Evolutionary conservation across 2,113 vertebrate genomes (phyloP).

Genomic region (Sialia sialis): DNA sequence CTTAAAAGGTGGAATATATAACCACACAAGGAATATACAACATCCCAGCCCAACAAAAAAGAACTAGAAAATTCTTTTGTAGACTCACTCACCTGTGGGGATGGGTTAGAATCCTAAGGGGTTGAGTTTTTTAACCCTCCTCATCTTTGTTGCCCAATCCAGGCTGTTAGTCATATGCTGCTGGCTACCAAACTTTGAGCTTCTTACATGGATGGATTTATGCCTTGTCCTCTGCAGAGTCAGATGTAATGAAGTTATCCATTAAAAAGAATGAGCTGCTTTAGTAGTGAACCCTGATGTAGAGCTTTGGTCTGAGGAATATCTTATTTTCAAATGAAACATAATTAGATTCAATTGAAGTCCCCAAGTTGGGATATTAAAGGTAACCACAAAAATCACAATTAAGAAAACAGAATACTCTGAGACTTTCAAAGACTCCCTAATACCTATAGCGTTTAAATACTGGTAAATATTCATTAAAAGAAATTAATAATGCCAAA

Average conservation of each 20-base stretch:
- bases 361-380: slow-evolving; percentile 49
- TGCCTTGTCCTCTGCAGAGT: slow-evolving; percentile 46
- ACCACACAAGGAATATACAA: neutral
- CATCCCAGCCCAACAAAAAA: neutral
- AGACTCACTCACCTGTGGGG: neutral
- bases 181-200: slow-evolving; percentile 53
- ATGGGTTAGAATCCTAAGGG: neutral
- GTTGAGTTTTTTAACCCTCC: slow-evolving; percentile 7
- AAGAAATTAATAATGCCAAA: neutral
- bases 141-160: neutral
- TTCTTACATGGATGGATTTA: slow-evolving; percentile 52
- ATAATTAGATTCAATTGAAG: slow-evolving; percentile 65
- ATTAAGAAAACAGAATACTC: slow-evolving; percentile 56
- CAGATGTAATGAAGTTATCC: slow-evolving; percentile 70
- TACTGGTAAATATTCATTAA: neutral
- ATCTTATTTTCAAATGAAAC: slow-evolving; percentile 66
- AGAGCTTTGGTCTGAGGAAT: slow-evolving; percentile 51
- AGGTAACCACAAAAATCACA: slow-evolving; percentile 39
- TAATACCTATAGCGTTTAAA: neutral
- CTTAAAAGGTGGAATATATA: neutral
- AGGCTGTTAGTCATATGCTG: slow-evolving; percentile 13
- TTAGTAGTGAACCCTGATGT: slow-evolving; percentile 71
- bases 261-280: slow-evolving; percentile 78
- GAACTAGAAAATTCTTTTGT: neutral
- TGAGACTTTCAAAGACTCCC: neutral